Conservation (phyloP, 92 coral and sea anemone species). For the Meandrina meandrites region DNA sequence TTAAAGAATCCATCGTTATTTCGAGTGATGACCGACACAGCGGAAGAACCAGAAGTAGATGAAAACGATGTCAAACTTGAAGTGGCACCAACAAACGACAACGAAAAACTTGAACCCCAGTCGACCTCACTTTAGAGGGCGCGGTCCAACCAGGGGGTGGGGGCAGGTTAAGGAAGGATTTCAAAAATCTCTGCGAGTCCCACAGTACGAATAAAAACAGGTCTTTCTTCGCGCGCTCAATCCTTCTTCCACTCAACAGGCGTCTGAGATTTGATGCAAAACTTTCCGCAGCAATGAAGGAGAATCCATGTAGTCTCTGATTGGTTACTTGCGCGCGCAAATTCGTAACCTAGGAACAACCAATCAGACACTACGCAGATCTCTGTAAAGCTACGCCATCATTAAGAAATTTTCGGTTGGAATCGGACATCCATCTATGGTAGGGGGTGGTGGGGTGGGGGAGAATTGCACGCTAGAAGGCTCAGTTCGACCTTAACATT, state of each 20-base stretch:
- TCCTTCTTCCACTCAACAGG: not conserved
- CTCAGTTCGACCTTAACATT: too few species aligned
- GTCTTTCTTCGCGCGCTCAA: not conserved
- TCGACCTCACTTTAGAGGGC: not conserved
- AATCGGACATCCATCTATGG: too few species aligned
- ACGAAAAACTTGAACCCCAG: not conserved
- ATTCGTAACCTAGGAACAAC: not conserved
- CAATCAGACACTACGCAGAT: not conserved
- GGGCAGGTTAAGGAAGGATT: not conserved
- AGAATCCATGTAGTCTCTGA: too few species aligned
- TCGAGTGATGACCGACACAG: conserved; percentile 19
- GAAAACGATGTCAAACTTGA: conserved; percentile 13
- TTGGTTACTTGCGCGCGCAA: not conserved
- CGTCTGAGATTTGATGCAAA: not conserved
- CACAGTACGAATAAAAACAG: not conserved
- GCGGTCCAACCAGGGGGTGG: not conserved
- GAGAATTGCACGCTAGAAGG: too few species aligned
- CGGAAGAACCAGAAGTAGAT: not conserved
- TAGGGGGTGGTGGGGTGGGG: too few species aligned
- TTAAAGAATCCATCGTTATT: conserved; percentile 34
- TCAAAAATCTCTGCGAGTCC: not conserved
- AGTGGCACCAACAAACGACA: not conserved
- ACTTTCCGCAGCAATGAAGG: too few species aligned
- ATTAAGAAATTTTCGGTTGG: not conserved
- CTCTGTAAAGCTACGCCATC: not conserved